These are phyloP conservation scores for Morone chrysops DNA, from an alignment of 2,113 vertebrate species.

Conservation along the genomic window DNA sequence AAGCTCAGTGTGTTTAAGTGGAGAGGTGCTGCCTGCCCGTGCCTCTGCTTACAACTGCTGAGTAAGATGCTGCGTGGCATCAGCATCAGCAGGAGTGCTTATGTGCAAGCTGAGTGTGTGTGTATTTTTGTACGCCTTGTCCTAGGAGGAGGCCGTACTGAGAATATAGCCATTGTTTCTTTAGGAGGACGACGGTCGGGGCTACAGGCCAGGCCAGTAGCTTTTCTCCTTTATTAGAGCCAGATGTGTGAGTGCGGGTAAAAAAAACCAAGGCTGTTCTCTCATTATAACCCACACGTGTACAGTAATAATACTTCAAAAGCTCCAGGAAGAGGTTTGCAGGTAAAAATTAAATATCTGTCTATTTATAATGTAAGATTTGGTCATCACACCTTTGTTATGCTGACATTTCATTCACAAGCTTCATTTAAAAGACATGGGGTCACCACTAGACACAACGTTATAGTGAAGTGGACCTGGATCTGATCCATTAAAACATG, in stretches of 20 bases:
- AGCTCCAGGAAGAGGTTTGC: neutral
- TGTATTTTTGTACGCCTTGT: constrained; percentile 22
- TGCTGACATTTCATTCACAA: constrained; percentile 8
- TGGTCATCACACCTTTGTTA: neutral
- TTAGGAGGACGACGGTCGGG: neutral
- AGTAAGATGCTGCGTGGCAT: constrained; percentile 59
- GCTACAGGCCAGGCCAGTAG: constrained; percentile 32
- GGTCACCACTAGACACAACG: too few species aligned
- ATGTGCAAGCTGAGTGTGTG: constrained; percentile 26
- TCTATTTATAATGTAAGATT: neutral
- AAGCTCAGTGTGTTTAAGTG: constrained; percentile 18
- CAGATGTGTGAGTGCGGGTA: constrained; percentile 56
- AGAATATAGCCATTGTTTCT: constrained; percentile 62
- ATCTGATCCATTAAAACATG: neutral
- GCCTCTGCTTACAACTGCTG: constrained; percentile 45
- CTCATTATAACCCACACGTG: constrained; percentile 12
- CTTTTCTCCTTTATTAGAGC: constrained; percentile 51
- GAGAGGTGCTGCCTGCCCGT: neutral
- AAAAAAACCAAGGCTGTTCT: constrained; percentile 9
- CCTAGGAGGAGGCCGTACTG: constrained; percentile 43
- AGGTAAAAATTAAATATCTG: neutral
- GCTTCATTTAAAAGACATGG: neutral
- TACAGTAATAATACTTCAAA: neutral
- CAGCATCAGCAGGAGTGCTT: constrained; percentile 55
- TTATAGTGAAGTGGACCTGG: neutral